These are phyloP conservation scores for Narcine bancroftii DNA, from an alignment of 2,113 vertebrate genomes.

Conservation along the genomic window DNA sequence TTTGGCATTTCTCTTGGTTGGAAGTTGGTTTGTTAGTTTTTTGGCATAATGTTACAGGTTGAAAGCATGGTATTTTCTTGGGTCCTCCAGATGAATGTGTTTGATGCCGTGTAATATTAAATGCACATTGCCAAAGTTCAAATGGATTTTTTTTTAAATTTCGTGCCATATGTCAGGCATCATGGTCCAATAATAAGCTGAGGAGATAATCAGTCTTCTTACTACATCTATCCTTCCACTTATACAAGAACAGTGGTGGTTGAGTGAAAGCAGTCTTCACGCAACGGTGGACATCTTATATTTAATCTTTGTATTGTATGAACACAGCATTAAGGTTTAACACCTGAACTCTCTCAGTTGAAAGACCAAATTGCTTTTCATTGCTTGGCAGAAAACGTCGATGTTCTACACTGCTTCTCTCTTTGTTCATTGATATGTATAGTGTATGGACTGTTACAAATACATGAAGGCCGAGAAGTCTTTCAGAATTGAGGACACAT, in stretches of 20 bases:
- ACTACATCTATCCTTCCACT: neutral
- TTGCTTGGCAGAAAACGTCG: neutral
- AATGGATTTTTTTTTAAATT: neutral
- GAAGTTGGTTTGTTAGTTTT: neutral
- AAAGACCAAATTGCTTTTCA: neutral
- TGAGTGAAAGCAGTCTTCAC: neutral
- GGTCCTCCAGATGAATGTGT: neutral
- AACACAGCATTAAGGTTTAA: neutral
- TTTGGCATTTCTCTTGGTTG: neutral
- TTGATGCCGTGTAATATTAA: neutral
- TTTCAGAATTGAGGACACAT: neutral
- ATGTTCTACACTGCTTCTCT: neutral
- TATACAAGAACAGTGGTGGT: neutral
- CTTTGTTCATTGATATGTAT: neutral
- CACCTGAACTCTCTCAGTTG: neutral
- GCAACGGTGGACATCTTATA: neutral
- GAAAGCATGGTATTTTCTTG: neutral
- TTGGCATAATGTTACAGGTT: neutral
- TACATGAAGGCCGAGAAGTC: neutral
- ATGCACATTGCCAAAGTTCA: neutral
- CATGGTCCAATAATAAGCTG: neutral
- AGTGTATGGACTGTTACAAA: neutral
- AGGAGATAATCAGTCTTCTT: neutral
- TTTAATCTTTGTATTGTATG: neutral
- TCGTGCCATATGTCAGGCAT: neutral